Conservation (phyloP, 2,888 invertebrate species). For the Dione juno region DNA sequence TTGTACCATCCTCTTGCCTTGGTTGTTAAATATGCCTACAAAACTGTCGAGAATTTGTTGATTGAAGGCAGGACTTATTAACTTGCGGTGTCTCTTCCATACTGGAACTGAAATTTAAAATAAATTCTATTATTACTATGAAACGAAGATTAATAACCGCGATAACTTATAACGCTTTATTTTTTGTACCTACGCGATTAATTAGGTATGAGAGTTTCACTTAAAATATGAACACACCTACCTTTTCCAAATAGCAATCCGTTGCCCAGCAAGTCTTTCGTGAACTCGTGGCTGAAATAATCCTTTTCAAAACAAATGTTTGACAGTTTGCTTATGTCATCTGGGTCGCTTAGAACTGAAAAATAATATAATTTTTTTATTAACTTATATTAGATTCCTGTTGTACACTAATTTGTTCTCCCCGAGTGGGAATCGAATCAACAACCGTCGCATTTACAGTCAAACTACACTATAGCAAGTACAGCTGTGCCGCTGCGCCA, state of each 20-base stretch:
- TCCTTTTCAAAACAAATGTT: constrained; percentile 65
- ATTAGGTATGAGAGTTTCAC: neutral
- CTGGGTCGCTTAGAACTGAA: constrained; percentile 66
- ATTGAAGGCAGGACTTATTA: constrained; percentile 57
- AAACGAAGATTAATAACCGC: too few relatives aligned
- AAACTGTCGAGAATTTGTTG: constrained; percentile 53
- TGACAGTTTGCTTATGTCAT: constrained; percentile 61
- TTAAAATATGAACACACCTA: constrained; percentile 46
- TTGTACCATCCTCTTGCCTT: constrained; percentile 48
- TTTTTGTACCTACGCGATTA: too few relatives aligned
- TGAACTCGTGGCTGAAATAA: constrained; percentile 59
- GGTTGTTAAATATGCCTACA: constrained; percentile 53
- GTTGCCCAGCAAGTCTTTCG: constrained; percentile 66
- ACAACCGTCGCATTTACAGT: too few relatives aligned
- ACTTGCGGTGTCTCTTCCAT: constrained; percentile 59
- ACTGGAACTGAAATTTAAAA: constrained; percentile 50
- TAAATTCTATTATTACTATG: neutral
- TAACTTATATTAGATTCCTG: too few relatives aligned
- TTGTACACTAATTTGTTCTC: too few relatives aligned
- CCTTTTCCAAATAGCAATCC: constrained; percentile 64
- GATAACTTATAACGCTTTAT: too few relatives aligned
- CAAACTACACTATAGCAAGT: too few relatives aligned
- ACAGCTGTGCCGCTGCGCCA: too few relatives aligned
- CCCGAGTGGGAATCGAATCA: too few relatives aligned
- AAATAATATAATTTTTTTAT: too few relatives aligned